Evolutionary conservation across 1,140 invertebrate genomes (phyloP).

Genomic region (Copidosoma floridanum): DNA sequence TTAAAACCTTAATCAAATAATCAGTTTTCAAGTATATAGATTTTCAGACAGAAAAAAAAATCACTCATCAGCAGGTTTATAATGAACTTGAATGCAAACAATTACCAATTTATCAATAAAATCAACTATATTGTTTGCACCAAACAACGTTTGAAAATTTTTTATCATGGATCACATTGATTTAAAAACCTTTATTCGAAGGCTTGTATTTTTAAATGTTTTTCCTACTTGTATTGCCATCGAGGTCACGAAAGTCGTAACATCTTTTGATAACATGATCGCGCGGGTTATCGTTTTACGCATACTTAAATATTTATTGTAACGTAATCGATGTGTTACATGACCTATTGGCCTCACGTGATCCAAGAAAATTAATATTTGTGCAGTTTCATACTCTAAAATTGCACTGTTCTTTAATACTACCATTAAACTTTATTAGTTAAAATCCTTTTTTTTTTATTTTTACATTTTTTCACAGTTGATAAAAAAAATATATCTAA

Average conservation of each 20-base stretch:
- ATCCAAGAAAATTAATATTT: slow-evolving; percentile 25
- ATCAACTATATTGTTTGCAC: neutral
- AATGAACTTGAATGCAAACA: too few relatives aligned
- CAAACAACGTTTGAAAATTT: neutral
- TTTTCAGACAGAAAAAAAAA: too few relatives aligned
- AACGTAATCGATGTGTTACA: slow-evolving; percentile 9
- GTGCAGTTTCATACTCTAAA: neutral
- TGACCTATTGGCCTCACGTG: slow-evolving; percentile 41
- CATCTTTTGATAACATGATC: slow-evolving; percentile 34
- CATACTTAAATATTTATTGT: too few relatives aligned
- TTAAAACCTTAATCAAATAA: too few relatives aligned
- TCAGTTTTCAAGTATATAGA: too few relatives aligned
- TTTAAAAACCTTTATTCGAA: neutral
- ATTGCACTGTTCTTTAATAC: neutral
- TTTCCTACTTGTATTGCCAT: slow-evolving; percentile 1
- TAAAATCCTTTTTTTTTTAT: too few relatives aligned
- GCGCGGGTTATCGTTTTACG: slow-evolving; percentile 31
- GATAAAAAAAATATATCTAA: neutral
- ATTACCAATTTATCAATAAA: too few relatives aligned
- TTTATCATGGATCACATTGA: neutral
- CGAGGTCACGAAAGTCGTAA: slow-evolving; percentile 4
- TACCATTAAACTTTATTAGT: neutral
- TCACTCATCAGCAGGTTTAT: too few relatives aligned
- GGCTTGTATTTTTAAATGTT: neutral
- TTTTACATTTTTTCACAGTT: too few relatives aligned